Evolutionary conservation across 1,140 invertebrate species (phyloP).

Genomic region (Eumeta japonica): DNA sequence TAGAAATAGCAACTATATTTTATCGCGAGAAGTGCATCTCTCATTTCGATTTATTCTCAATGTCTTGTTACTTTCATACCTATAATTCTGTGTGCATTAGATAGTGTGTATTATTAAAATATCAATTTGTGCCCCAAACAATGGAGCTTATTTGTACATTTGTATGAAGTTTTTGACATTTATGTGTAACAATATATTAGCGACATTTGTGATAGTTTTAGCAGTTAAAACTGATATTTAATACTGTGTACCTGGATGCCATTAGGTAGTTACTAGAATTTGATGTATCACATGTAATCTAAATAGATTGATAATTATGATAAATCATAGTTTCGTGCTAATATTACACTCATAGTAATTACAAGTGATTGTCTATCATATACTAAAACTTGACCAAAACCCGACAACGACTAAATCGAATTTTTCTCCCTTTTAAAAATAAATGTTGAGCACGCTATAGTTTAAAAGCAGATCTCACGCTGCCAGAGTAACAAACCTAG

Average conservation of each 20-base stretch:
- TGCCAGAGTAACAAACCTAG: too few species aligned
- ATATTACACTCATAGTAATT: slow-evolving; percentile 13
- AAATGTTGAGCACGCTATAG: too few species aligned
- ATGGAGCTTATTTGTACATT: slow-evolving; percentile 22
- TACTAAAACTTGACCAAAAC: slow-evolving; percentile 2
- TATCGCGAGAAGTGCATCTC: slow-evolving; percentile 1
- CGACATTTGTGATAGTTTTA: slow-evolving; percentile 6
- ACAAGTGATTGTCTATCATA: slow-evolving; percentile 7
- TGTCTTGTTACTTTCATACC: neutral
- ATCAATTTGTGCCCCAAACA: neutral
- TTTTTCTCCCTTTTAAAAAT: neutral
- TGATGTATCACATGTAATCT: slow-evolving; percentile 21
- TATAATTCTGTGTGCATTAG: slow-evolving; percentile 3
- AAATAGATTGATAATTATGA: too few species aligned
- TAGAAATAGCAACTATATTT: neutral
- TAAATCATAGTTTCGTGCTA: too few species aligned
- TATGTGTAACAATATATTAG: slow-evolving; percentile 13
- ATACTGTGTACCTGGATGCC: slow-evolving; percentile 27
- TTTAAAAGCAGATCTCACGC: too few species aligned
- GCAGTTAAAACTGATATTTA: slow-evolving; percentile 21
- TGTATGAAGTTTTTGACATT: slow-evolving; percentile 16
- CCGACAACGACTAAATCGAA: neutral
- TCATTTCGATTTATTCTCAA: slow-evolving; percentile 4
- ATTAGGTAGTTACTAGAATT: slow-evolving; percentile 18
- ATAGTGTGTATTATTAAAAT: neutral